phyloP scores from a whole-genome alignment of 2,113 vertebrate genomes.

The Anarhynchus alexandrinus region DNA sequence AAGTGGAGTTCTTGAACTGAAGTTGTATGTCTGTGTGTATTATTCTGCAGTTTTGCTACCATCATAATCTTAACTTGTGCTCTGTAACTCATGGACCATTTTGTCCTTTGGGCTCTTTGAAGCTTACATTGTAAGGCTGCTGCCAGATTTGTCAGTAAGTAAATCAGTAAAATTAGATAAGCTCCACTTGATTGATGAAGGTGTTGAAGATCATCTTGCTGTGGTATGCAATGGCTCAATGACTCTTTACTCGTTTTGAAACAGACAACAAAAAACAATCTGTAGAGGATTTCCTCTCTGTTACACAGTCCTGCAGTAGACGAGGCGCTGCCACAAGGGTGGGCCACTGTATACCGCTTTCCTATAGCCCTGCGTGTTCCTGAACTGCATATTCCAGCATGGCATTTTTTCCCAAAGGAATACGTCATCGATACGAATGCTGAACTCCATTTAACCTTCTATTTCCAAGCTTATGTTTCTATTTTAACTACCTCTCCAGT shows the following conservation, averaged over 20 bases:
- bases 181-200: neutral
- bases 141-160: neutral
- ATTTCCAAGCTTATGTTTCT: neutral
- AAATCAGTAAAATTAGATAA: neutral
- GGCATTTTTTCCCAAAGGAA: neutral
- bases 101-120: neutral
- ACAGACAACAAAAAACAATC: neutral
- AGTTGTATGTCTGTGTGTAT: neutral
- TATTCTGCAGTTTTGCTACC: neutral
- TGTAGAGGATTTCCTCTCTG: neutral
- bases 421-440: neutral
- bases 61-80: neutral
- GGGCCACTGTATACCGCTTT: neutral
- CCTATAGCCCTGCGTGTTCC: neutral
- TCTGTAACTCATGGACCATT: neutral
- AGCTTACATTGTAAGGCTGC: neutral
- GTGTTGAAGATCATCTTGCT: neutral
- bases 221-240: neutral
- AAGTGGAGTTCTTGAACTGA: neutral
- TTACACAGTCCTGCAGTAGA: neutral
- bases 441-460: neutral
- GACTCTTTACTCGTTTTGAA: neutral
- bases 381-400: neutral
- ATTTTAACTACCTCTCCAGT: neutral
- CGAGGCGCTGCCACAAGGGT: neutral